Conservation (phyloP, 2,888 invertebrate genomes). For the Leucozona laternaria region DNA sequence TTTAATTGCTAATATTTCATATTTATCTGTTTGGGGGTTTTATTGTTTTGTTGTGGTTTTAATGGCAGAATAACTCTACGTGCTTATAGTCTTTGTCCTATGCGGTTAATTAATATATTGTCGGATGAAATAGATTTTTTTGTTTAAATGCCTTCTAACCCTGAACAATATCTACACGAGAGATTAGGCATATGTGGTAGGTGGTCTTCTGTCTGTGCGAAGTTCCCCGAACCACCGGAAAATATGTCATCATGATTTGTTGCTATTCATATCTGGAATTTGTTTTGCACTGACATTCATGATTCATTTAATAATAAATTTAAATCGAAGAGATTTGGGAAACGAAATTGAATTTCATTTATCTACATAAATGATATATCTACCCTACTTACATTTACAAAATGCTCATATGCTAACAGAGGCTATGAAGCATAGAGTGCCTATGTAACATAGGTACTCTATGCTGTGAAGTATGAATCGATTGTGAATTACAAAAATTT, state of each 20-base stretch:
- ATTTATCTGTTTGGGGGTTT: conserved; percentile 41
- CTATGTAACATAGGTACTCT: no score
- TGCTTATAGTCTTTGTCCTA: conserved; percentile 3
- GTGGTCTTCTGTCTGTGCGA: no score
- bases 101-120: conserved; percentile 54
- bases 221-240: neutral
- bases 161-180: neutral
- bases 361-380: no score
- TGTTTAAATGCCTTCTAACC: no score
- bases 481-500: no score
- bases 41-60: conserved; percentile 64
- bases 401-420: no score
- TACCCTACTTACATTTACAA: no score
- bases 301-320: neutral
- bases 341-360: no score
- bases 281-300: neutral
- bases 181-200: neutral
- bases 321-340: neutral
- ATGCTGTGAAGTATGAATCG: no score
- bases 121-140: conserved; percentile 13
- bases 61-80: conserved; percentile 19
- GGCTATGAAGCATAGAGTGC: no score
- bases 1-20: conserved; percentile 71
- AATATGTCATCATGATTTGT: neutral
- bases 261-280: neutral